Evolutionary conservation across 2,113 vertebrate species (phyloP).

Genomic region (Anolis sagrei): DNA sequence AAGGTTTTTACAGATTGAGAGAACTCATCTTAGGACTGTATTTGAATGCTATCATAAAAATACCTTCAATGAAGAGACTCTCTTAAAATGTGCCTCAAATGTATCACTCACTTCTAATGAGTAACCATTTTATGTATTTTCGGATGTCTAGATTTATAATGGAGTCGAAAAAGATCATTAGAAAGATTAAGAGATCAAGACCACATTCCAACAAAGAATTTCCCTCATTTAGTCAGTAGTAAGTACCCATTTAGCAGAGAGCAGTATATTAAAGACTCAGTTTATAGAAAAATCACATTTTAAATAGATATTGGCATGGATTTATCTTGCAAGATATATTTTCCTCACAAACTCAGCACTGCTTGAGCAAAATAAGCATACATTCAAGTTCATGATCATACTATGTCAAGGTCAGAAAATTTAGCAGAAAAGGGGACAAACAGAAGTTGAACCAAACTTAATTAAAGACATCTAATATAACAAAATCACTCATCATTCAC

Average conservation of each 20-base stretch:
- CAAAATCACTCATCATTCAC: background rate
- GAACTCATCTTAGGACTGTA: background rate
- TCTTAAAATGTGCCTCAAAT: background rate
- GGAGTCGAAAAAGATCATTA: background rate
- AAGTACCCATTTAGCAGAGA: background rate
- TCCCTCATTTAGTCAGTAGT: constrained; percentile 9
- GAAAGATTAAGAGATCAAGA: background rate
- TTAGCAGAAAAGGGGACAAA: too few species aligned
- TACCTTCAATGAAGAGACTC: background rate
- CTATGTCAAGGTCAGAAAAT: background rate
- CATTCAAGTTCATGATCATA: background rate
- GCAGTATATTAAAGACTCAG: background rate
- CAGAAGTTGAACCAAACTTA: background rate
- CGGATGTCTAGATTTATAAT: background rate
- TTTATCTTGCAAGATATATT: background rate
- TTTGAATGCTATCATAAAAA: background rate
- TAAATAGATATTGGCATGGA: background rate
- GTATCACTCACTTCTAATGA: background rate
- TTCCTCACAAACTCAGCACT: background rate
- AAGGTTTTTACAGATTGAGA: too few species aligned
- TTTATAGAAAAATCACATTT: background rate
- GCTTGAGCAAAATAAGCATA: background rate
- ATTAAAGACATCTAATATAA: background rate
- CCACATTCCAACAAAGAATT: background rate
- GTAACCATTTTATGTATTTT: background rate